Percentiles rank a stretch among this genome's conserved stretches.
These are phyloP conservation scores for Ferrisia virgata DNA, from an alignment of 2,888 invertebrate genomes.

Conservation along the genomic window DNA sequence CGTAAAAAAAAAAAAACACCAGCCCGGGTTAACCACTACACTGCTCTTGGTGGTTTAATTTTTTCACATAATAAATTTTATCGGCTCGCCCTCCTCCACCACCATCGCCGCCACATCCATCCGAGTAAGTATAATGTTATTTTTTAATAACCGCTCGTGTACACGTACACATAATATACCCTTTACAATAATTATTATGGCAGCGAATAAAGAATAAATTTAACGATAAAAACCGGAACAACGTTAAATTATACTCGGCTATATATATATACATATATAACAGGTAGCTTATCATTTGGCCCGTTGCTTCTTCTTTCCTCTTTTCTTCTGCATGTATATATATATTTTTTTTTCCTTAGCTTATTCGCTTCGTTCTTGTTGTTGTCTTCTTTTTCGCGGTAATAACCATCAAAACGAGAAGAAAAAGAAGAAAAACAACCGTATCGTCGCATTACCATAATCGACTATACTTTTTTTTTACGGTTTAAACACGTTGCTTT, in stretches of 20 bases:
- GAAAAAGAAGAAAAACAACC: conserved; percentile 7
- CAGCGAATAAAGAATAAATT: conserved; percentile 2
- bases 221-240: conserved; percentile 6
- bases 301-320: not conserved
- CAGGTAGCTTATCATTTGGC: conserved; percentile 29
- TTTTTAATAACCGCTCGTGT: not conserved
- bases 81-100: not conserved
- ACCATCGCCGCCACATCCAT: too few species aligned
- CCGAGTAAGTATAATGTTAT: not conserved
- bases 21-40: not conserved
- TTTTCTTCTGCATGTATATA: too few species aligned
- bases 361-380: too few species aligned
- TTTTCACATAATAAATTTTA: conserved; percentile 17
- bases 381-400: not conserved
- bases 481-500: conserved; percentile 31
- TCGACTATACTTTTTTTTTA: conserved; percentile 33
- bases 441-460: conserved; percentile 37
- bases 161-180: not conserved
- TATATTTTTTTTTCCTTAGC: too few species aligned
- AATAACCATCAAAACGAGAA: conserved; percentile 1
- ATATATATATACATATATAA: too few species aligned
- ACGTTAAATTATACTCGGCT: conserved; percentile 38
- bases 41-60: not conserved
- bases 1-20: not conserved
- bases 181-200: conserved; percentile 5